Conservation (phyloP, 2,888 invertebrate species). For the Orgyia antiqua region DNA sequence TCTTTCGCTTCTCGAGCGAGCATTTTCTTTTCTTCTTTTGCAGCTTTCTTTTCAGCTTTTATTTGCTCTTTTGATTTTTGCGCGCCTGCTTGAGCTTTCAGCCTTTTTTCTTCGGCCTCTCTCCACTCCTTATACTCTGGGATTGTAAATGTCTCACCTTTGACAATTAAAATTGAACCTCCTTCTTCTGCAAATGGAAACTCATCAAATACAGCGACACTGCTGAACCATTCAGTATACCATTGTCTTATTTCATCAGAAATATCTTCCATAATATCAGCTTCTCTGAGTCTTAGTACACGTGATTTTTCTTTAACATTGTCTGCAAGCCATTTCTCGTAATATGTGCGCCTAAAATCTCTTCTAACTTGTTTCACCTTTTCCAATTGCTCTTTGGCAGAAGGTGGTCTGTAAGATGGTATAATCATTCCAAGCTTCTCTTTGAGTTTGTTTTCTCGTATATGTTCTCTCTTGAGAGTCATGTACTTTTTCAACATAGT, state of each 20-base stretch:
- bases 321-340: constrained; percentile 61
- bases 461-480: constrained; percentile 51
- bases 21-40: constrained; percentile 58
- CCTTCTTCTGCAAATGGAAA: constrained; percentile 85
- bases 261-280: constrained; percentile 84
- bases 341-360: constrained; percentile 57
- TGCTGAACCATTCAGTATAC: constrained; percentile 82
- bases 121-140: constrained; percentile 75
- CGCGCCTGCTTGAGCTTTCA: constrained; percentile 49
- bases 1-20: constrained; percentile 46
- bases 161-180: constrained; percentile 79
- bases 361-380: constrained; percentile 65
- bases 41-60: constrained; percentile 58
- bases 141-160: constrained; percentile 78
- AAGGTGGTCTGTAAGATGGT: constrained; percentile 62
- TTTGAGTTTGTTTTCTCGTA: constrained; percentile 57
- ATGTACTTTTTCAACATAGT: constrained; percentile 59
- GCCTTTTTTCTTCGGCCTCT: constrained; percentile 45
- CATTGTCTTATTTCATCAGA: constrained; percentile 86
- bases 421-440: constrained; percentile 77
- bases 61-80: constrained; percentile 63
- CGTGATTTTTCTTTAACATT: constrained; percentile 69
- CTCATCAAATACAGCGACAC: constrained; percentile 80
- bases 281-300: constrained; percentile 68
- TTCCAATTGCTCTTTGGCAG: constrained; percentile 63